Evolutionary conservation across 2,797 vertebrate species (phyloP).

Genomic region (Sitta carolinensis): DNA sequence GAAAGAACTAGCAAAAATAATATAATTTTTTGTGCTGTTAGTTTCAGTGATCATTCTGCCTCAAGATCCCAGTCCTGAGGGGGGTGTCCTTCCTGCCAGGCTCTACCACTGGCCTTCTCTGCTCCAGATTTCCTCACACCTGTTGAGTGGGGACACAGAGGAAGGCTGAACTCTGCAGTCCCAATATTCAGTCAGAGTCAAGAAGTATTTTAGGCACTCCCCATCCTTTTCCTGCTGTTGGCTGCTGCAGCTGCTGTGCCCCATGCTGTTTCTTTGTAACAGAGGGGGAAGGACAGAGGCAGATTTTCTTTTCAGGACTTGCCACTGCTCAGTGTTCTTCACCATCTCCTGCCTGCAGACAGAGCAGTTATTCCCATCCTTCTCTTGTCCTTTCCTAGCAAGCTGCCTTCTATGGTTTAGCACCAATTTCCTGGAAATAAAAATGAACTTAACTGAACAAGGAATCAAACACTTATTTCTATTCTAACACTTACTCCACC

Average conservation of each 20-base stretch:
- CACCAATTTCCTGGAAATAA: background rate
- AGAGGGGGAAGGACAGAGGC: background rate
- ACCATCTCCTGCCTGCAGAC: background rate
- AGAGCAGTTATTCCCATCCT: background rate
- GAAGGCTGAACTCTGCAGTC: background rate
- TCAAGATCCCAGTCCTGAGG: background rate
- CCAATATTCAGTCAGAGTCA: background rate
- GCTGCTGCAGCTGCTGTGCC: slow-evolving; percentile 14
- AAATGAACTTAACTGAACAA: background rate
- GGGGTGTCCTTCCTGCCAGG: background rate
- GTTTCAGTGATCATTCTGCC: background rate
- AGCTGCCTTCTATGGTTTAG: background rate
- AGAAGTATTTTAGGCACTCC: background rate
- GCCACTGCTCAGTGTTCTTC: background rate
- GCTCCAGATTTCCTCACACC: background rate
- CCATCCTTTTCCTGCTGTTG: background rate
- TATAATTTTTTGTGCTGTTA: background rate
- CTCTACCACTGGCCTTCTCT: background rate
- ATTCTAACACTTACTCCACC: background rate
- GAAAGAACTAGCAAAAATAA: background rate
- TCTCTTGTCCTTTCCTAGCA: background rate
- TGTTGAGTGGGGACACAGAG: background rate
- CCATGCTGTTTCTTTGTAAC: background rate
- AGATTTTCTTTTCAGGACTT: background rate
- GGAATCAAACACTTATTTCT: background rate